A percentile compares a stretch with the other conserved stretches of the same genome.
These are phyloP conservation scores for Rhingia rostrata DNA, from an alignment of 2,888 invertebrate genomes.

Conservation along the genomic window DNA sequence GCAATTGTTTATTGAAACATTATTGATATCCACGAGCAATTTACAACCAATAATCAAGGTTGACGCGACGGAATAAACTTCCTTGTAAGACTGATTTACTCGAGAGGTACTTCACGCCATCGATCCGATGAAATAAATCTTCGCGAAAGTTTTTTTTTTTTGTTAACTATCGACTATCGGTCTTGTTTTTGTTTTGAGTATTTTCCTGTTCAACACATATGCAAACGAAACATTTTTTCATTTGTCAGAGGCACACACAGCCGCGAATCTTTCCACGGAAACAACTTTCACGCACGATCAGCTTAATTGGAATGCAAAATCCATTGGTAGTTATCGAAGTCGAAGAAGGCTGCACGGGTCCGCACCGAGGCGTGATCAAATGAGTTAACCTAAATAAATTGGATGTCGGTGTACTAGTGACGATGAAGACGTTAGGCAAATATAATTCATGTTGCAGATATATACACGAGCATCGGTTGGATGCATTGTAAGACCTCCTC, in stretches of 20 bases:
- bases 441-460: slow-evolving; percentile 9
- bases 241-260: slow-evolving; percentile 4
- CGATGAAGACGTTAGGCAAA: neutral
- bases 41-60: slow-evolving; percentile 38
- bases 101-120: slow-evolving; percentile 48
- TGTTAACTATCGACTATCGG: slow-evolving; percentile 8
- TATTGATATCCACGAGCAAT: slow-evolving; percentile 1
- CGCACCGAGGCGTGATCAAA: slow-evolving; percentile 44
- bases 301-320: slow-evolving; percentile 61
- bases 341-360: slow-evolving; percentile 17
- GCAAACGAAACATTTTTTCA: slow-evolving; percentile 47
- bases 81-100: slow-evolving; percentile 38
- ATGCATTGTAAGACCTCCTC: slow-evolving; percentile 7
- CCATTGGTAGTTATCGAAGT: slow-evolving; percentile 30
- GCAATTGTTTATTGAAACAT: neutral
- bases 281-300: slow-evolving; percentile 72
- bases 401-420: slow-evolving; percentile 30
- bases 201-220: slow-evolving; percentile 34
- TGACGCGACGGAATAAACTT: slow-evolving; percentile 64
- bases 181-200: slow-evolving; percentile 1
- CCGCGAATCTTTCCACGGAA: slow-evolving; percentile 37
- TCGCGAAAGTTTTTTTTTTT: slow-evolving; percentile 61
- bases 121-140: slow-evolving; percentile 55
- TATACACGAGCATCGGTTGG: neutral
- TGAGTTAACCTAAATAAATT: slow-evolving; percentile 63